These are phyloP conservation scores for Cordilura impudica DNA, from an alignment of 2,888 invertebrate genomes.

Conservation along the genomic window DNA sequence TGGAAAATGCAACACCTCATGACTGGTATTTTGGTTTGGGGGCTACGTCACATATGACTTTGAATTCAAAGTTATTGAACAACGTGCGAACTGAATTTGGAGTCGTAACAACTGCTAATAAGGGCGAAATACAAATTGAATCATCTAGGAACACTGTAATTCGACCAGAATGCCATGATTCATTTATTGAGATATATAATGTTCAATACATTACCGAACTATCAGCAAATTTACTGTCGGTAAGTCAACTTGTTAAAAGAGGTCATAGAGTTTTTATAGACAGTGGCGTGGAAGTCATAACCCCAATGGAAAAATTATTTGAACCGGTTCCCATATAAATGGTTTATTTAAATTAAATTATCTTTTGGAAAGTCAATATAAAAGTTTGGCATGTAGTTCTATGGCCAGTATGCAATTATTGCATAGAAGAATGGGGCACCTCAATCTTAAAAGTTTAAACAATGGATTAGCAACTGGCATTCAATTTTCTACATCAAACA, in stretches of 20 bases:
- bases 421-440: slow-evolving; percentile 43
- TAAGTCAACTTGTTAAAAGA: slow-evolving; percentile 40
- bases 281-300: slow-evolving; percentile 15
- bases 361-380: neutral
- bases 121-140: too few relatives aligned
- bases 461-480: slow-evolving; percentile 28
- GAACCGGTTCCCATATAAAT: slow-evolving; percentile 5
- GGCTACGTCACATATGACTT: too few relatives aligned
- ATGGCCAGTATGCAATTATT: neutral
- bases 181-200: slow-evolving; percentile 2
- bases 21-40: slow-evolving; percentile 17
- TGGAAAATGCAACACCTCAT: neutral
- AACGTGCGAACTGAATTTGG: too few relatives aligned
- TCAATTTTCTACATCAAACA: slow-evolving; percentile 23
- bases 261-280: slow-evolving; percentile 37
- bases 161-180: neutral
- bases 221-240: slow-evolving; percentile 39
- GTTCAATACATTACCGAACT: slow-evolving; percentile 23
- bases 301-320: neutral
- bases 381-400: slow-evolving; percentile 2
- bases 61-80: too few relatives aligned
- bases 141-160: too few relatives aligned
- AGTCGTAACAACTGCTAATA: too few relatives aligned
- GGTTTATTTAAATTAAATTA: slow-evolving; percentile 33
- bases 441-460: slow-evolving; percentile 25